A percentile compares a stretch with the other conserved stretches of the same genome.
Evolutionary conservation across 2,113 vertebrate genomes (phyloP).

Genomic region (Corydoras sp.): DNA sequence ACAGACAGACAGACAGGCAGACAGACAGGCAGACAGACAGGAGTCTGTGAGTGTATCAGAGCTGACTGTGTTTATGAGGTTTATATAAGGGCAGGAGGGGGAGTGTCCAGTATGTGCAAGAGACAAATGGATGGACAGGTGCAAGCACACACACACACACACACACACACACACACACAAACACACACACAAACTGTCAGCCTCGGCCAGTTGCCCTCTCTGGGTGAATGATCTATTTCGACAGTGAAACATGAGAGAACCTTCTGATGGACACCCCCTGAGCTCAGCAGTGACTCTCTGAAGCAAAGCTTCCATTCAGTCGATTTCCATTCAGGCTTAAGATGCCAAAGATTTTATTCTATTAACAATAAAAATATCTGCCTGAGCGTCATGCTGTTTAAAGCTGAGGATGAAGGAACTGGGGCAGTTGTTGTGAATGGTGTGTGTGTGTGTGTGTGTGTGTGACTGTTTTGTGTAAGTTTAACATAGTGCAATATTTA

Average conservation of each 20-base stretch:
- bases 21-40: neutral
- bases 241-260: slow-evolving; percentile 29
- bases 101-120: slow-evolving; percentile 29
- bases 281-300: neutral
- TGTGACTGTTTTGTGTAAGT: slow-evolving; percentile 26
- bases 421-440: slow-evolving; percentile 38
- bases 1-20: neutral
- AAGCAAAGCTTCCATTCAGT: neutral
- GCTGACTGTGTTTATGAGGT: neutral
- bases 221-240: slow-evolving; percentile 16
- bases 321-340: no score
- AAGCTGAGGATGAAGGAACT: neutral
- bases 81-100: slow-evolving; percentile 30
- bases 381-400: no score
- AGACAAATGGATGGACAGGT: slow-evolving; percentile 53
- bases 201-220: slow-evolving; percentile 12
- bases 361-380: no score
- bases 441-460: slow-evolving; percentile 25
- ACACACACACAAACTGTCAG: neutral
- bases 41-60: neutral
- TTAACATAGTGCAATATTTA: slow-evolving; percentile 32
- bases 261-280: neutral
- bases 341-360: no score
- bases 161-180: slow-evolving; percentile 1
- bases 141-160: slow-evolving; percentile 28